Evolutionary conservation across 2,113 vertebrate genomes (phyloP), one percentile per base, ranked within the genome.

Genomic region (Cercocebus atys): DNA sequence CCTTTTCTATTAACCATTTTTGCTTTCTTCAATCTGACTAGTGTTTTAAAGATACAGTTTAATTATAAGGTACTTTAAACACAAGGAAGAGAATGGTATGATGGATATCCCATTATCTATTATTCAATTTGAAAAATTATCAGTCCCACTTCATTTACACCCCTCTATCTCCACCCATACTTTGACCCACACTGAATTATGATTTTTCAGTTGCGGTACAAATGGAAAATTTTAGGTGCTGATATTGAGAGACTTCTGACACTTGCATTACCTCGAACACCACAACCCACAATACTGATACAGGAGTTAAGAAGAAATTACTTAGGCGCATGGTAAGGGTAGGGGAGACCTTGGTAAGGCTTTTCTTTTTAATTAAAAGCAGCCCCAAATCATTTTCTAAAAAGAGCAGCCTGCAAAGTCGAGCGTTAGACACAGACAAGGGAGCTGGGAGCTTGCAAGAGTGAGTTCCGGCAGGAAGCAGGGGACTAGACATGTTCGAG

Each of bases 151-250:
- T 85, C 43, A 45, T 38, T 25, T 57, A 25, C 10, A 1, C 1
- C 8, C 22, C 17, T 85, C 16, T 2, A 1, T 55, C n/a, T 55
- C n/a, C 8, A 4, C 16, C 11, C 8, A 23, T 0, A 0, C 6
- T 35, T 22, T 2, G 6, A n/a, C 2, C 8, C n/a, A 52, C 22
- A 2, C 13, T 32, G 38, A 17, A 32, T 47, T 47, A 47, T 8
- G n/a, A 47, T 47, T 66, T 40, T 35, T 38, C 10, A 66, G 61
- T 18, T 7, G 64, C 72, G 12, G 5, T 18, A 18, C 11, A 17
- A 25, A 27, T 14, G 64, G 25, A 66, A 8, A 40, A 38, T 45
- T 20, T 84, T 79, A 64, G 20, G 25, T n/a, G 22, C n/a, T 64
- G 22, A 5, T 3, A 25, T 79, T 50, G 23, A 57, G 27, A 59